Conservation (phyloP, 2,888 invertebrate species). For the Heliothis peltigera region DNA sequence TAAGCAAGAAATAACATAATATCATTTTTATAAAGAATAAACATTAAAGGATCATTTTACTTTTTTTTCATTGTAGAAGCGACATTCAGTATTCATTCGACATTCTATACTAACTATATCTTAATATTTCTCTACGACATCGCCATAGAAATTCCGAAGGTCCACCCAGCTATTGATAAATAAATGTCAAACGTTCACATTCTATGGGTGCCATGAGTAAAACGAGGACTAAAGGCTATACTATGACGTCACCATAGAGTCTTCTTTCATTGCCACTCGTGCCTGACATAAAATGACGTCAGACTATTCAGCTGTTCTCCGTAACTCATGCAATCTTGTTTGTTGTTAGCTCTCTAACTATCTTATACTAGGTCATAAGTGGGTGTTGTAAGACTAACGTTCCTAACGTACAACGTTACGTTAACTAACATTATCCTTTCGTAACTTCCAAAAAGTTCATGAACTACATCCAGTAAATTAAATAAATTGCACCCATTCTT, state of each 20-base stretch:
- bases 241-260: constrained; percentile 51
- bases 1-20: too few relatives aligned
- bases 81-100: too few relatives aligned
- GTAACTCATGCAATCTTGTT: constrained; percentile 34
- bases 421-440: not conserved
- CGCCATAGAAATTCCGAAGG: constrained; percentile 17
- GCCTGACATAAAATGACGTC: constrained; percentile 58
- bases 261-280: constrained; percentile 55
- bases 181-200: constrained; percentile 27
- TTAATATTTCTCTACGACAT: not conserved
- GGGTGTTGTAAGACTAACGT: constrained; percentile 6
- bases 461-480: too few relatives aligned
- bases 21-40: too few relatives aligned
- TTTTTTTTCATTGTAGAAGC: not conserved
- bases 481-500: too few relatives aligned
- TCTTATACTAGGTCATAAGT: constrained; percentile 5
- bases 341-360: constrained; percentile 45
- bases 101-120: not conserved
- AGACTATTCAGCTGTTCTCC: constrained; percentile 52
- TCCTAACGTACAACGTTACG: too few relatives aligned
- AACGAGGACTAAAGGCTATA: constrained; percentile 44
- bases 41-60: too few relatives aligned
- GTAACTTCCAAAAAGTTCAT: too few relatives aligned
- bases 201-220: constrained; percentile 35
- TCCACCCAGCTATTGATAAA: constrained; percentile 35